A percentile compares a stretch with the other conserved stretches of the same genome.
Conservation (phyloP, 2,797 vertebrate species). For the Perodicticus potto region DNA sequence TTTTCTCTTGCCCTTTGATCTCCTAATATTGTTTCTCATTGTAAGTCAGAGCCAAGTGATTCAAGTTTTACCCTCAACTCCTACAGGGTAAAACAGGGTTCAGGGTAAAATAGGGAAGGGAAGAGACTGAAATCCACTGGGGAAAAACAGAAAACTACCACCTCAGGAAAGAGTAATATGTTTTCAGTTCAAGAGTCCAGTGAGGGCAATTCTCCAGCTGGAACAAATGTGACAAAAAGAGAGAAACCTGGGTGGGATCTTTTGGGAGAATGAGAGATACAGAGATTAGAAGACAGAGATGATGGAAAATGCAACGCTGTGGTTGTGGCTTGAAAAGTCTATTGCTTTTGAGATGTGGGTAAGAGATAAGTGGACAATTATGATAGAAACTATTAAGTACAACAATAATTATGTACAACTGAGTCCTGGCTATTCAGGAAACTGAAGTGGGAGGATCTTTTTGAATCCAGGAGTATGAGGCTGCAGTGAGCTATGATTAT, state of each 20-base stretch:
- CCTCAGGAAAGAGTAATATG: background rate
- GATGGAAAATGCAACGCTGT: background rate
- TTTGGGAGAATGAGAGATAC: background rate
- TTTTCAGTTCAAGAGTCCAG: constrained; percentile 28
- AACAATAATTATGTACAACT: background rate
- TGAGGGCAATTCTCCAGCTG: background rate
- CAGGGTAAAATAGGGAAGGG: background rate
- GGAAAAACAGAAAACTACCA: background rate
- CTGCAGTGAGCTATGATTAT: too few relatives aligned
- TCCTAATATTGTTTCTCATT: background rate
- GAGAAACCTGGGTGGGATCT: background rate
- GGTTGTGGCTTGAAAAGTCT: background rate
- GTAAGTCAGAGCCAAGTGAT: background rate
- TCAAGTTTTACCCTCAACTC: background rate
- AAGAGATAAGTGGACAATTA: background rate
- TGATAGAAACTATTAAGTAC: background rate
- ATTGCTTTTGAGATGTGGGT: background rate
- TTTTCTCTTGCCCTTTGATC: background rate
- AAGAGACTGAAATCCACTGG: background rate
- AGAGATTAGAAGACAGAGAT: background rate
- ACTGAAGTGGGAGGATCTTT: too few relatives aligned
- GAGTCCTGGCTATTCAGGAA: too few relatives aligned
- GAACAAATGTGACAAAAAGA: background rate
- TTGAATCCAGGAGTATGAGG: too few relatives aligned
- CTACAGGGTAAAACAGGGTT: background rate